Base-by-base conservation (phyloP, 35 echinoderm and acorn worm genomes). In the Heliocidaris erythrogramma region DNA sequence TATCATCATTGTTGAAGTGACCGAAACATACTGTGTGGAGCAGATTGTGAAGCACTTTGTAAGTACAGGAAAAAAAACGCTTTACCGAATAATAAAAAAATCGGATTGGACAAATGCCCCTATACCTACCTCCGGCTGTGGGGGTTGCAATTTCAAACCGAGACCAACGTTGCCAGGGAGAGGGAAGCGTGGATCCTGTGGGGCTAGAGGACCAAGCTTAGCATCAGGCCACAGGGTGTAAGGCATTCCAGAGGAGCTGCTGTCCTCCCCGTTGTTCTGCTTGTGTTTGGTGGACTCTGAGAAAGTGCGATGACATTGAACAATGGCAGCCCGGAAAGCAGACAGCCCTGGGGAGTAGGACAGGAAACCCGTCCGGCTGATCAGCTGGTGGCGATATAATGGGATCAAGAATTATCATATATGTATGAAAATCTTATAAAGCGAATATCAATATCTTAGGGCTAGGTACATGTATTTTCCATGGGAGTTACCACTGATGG, bases 91-190 rank as follows among this genome's bases (percentile, higher is more conserved):
- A 42, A 42, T 42, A 1, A 0, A 42, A 42, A 42, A 3, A 42
- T 42, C 35, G 35, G 35, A 42, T 42, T 42, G 35, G 35, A 42
- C 35, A 42, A 42, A 42, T 42, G 35, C 35, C 35, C 52, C 14
- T 11, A 10, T 10, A 78, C 0, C 4, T 89, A 89, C 87, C 87
- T 89, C 87, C 16, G 87, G 32, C 47, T 32, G 47, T 4, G 56
- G 60, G 49, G 60, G 49, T 69, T 97, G 93, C 17, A 95, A 29
- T 86, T 97, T 94, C 30, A 93, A 88, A 13, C 85, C 95, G 18
- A 96, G 48, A 0, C 97, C 97, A 1, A 96, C 96, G 94, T 98
- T 98, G 47, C 97, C 97, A 27, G 97, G 97, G 60, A 98, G 93
- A 2, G 97, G 95, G 86, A 98, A 98, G 30, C 95, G 93, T 47